Conservation (phyloP, 2,888 invertebrate genomes). For the Clitarchus hookeri region DNA sequence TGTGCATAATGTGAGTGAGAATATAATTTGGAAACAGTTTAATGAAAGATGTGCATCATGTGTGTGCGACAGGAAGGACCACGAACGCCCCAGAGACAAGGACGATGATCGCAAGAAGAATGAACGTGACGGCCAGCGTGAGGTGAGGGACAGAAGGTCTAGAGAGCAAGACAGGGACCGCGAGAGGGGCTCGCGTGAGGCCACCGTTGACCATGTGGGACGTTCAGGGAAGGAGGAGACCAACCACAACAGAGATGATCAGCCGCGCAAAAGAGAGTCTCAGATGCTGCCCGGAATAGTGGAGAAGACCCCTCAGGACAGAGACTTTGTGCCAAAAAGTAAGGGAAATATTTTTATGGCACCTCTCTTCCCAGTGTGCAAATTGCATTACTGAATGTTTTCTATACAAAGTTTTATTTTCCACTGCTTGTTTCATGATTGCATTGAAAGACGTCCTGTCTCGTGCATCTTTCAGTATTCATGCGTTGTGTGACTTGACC, state of each 20-base stretch:
- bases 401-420: neutral
- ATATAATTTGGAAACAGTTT: too few species aligned
- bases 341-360: neutral
- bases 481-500: too few species aligned
- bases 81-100: conserved; percentile 35
- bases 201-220: conserved; percentile 22
- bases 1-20: too few species aligned
- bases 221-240: conserved; percentile 29
- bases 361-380: neutral
- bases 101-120: conserved; percentile 35
- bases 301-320: conserved; percentile 37
- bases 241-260: conserved; percentile 30
- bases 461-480: too few species aligned
- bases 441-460: too few species aligned
- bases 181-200: conserved; percentile 33
- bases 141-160: conserved; percentile 29
- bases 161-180: conserved; percentile 29
- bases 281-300: conserved; percentile 35
- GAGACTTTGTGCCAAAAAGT: conserved; percentile 37
- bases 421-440: too few species aligned
- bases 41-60: too few species aligned
- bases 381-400: too few species aligned
- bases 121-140: conserved; percentile 33
- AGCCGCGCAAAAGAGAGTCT: conserved; percentile 34
- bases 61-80: conserved; percentile 33